phyloP scores from a whole-genome alignment of 2,888 invertebrate genomes.

The Hypomecis atomaria region DNA sequence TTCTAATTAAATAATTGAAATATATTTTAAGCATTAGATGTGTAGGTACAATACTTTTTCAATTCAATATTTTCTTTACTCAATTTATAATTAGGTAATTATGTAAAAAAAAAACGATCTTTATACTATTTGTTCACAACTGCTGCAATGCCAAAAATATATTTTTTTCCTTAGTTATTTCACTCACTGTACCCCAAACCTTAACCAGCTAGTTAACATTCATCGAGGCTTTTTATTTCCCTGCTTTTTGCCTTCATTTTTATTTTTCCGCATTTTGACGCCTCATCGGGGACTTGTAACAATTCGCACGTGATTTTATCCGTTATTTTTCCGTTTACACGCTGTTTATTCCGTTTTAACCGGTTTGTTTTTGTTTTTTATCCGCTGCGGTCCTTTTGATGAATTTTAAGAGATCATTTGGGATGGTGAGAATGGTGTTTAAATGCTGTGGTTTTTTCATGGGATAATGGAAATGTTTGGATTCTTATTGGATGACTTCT shows the following conservation, averaged over 20 bases:
- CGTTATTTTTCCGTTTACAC: conserved; percentile 39
- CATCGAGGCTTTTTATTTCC: conserved; percentile 53
- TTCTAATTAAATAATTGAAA: neutral
- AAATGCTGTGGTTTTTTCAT: neutral
- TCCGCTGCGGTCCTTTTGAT: conserved; percentile 23
- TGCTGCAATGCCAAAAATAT: neutral
- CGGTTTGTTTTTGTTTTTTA: conserved; percentile 29
- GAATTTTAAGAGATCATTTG: conserved; percentile 17
- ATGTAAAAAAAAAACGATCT: neutral
- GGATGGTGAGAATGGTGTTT: neutral
- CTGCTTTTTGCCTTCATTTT: conserved; percentile 49
- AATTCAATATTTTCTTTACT: too few relatives aligned
- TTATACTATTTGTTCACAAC: too few relatives aligned
- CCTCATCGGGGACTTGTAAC: conserved; percentile 41
- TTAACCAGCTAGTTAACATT: conserved; percentile 57
- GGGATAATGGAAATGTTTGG: neutral
- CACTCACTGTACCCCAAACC: conserved; percentile 27
- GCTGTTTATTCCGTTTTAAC: conserved; percentile 30
- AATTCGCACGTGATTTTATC: conserved; percentile 41
- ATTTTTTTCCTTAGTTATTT: too few relatives aligned
- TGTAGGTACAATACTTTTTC: too few relatives aligned
- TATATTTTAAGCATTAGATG: too few relatives aligned
- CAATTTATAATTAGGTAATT: neutral
- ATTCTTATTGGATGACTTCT: neutral
- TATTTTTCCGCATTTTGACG: conserved; percentile 44